Percentiles rank a stretch among this genome's conserved stretches.
Conservation (phyloP, 2,113 vertebrate species). For the Otolemur garnettii region DNA sequence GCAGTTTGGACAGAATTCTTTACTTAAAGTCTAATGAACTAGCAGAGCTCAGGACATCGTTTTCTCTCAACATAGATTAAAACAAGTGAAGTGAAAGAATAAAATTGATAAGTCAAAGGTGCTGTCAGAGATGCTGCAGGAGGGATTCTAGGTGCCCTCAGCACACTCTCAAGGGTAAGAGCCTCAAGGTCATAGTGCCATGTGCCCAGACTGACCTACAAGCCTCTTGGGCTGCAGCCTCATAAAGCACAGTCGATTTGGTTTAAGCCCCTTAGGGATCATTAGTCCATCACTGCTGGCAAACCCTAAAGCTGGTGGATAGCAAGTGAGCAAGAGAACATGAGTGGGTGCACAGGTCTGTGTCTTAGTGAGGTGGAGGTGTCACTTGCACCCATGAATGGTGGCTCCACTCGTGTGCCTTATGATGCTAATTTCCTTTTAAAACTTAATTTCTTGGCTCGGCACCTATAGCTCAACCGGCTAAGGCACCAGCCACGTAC, state of each 20-base stretch:
- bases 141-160: not conserved
- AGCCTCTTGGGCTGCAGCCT: not conserved
- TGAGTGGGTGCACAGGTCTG: not conserved
- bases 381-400: not conserved
- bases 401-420: not conserved
- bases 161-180: not conserved
- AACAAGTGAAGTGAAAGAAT: not conserved
- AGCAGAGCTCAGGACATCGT: not conserved
- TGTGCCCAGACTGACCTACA: not conserved
- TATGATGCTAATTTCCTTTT: not conserved
- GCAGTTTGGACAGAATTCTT: not conserved
- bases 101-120: not conserved
- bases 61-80: conserved; percentile 15
- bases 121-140: not conserved
- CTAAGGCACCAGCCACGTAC: no score
- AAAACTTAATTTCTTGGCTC: conserved; percentile 1
- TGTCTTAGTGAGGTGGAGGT: not conserved
- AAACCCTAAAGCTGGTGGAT: not conserved
- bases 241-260: not conserved
- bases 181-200: not conserved
- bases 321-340: not conserved
- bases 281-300: not conserved
- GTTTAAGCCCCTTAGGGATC: not conserved
- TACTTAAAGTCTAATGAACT: not conserved
- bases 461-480: no score